Evolutionary conservation across 2,113 vertebrate genomes (phyloP), one percentile per base, ranked within the genome.

Genomic region (Cavia aperea): DNA sequence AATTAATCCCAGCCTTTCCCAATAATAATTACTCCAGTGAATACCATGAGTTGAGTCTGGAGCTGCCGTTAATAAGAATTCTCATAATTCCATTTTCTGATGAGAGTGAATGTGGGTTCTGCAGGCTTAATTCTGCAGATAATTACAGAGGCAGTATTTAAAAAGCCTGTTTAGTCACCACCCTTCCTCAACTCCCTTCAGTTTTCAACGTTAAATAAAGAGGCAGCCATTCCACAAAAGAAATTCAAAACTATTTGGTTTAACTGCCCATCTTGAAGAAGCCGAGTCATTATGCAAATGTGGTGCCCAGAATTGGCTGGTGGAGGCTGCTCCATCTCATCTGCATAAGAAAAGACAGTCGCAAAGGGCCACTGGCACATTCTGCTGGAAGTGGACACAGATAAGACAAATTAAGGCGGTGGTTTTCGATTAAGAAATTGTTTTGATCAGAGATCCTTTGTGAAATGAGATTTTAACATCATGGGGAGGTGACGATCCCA

Each of bases 231-330:
- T 92, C 93, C 77, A 97, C 43, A 96, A 97, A 96, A 97, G 91
- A 96, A 96, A 97, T 94, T 96, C 79, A 95, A 86, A 96, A 93
- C 94, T 95, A 93, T 96, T 95, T 95, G 65, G 72, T 94, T 96
- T 96, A 97, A 97, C 96, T 95, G 94, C 73, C 58, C 89, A 85
- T 95, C 93, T 96, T 96, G 29, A 81, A 92, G 97, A 95, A 97
- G 94, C 81, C 33, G 81, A 90, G 96, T 95, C 58, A 91, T 96
- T 97, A 97, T 94, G 95, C 90, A 97, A 97, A 97, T 92, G 19
- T 0, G 19, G 9, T 81, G 39, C 70, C 92, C 81, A 75, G 92
- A 94, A 85, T 7, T 88, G 95, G 92, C 78, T 94, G 9, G 62
- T 83, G 81, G 63, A 85, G 46, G 68, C 26, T 0, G 62, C 31